Evolutionary conservation across 2,113 vertebrate species (phyloP).

Genomic region (Suricata suricatta): DNA sequence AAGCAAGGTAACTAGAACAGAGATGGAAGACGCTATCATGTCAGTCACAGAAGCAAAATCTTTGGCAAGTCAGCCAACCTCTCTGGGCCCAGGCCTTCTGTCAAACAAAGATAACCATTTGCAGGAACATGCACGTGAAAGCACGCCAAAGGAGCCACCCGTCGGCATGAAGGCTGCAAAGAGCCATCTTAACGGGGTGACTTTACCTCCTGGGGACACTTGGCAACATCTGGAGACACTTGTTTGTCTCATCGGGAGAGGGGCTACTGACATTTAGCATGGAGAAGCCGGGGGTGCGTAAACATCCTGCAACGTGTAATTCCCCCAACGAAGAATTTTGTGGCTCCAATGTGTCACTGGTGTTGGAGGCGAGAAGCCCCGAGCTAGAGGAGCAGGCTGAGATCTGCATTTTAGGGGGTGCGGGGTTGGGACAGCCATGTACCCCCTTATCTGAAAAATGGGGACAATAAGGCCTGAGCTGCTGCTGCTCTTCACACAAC

Average conservation of each 20-base stretch:
- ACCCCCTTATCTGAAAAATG: background rate
- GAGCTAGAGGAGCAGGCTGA: background rate
- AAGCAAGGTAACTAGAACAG: background rate
- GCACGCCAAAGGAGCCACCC: background rate
- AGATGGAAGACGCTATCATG: background rate
- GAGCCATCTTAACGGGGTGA: accelerated
- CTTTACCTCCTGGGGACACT: background rate
- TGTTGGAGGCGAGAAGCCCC: background rate
- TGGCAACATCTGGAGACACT: background rate
- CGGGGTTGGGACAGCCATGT: background rate
- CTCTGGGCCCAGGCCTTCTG: background rate
- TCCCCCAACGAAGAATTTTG: background rate
- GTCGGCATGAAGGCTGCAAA: background rate
- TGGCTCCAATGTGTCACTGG: background rate
- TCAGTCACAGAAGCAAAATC: background rate
- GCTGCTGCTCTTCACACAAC: background rate
- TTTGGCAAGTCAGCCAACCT: background rate
- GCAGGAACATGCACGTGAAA: background rate
- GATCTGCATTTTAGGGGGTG: background rate
- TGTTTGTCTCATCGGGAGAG: background rate
- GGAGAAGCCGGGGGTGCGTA: background rate
- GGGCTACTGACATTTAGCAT: background rate
- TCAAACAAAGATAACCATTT: background rate
- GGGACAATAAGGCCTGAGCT: accelerated
- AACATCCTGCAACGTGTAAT: background rate